These are phyloP conservation scores for Euwallacea fornicatus DNA, from an alignment of 1,140 invertebrate species.

Conservation along the genomic window DNA sequence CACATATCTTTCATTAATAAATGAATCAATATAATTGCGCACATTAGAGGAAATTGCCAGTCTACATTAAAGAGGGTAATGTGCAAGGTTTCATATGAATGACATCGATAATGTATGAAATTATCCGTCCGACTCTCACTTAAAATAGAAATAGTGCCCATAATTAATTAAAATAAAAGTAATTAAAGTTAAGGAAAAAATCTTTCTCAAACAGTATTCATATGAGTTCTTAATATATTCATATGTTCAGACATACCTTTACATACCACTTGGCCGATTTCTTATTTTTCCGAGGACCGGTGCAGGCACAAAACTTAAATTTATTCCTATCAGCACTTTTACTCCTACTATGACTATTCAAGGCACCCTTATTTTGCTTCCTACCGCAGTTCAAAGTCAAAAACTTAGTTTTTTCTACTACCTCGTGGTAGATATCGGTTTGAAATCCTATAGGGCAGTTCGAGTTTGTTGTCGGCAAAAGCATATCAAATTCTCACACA, in stretches of 20 bases:
- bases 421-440: slow-evolving; percentile 48
- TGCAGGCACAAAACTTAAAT: slow-evolving; percentile 50
- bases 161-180: no score
- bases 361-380: slow-evolving; percentile 27
- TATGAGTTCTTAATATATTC: no score
- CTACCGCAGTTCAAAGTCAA: slow-evolving; percentile 50
- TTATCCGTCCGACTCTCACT: no score
- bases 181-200: no score
- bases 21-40: no score
- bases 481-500: slow-evolving; percentile 34
- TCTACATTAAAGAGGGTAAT: no score
- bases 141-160: no score
- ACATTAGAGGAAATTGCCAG: no score
- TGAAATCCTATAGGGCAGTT: slow-evolving; percentile 46
- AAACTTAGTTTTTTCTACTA: slow-evolving; percentile 53
- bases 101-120: no score
- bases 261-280: slow-evolving; percentile 55
- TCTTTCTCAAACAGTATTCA: no score
- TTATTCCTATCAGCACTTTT: slow-evolving; percentile 41
- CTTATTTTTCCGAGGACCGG: slow-evolving; percentile 43
- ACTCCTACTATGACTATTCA: slow-evolving; percentile 33
- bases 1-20: no score
- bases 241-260: slow-evolving; percentile 48
- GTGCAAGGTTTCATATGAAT: no score
- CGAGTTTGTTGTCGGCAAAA: slow-evolving; percentile 47